These are phyloP conservation scores for Toxostoma redivivum DNA, from an alignment of 2,113 vertebrate species.

Conservation along the genomic window DNA sequence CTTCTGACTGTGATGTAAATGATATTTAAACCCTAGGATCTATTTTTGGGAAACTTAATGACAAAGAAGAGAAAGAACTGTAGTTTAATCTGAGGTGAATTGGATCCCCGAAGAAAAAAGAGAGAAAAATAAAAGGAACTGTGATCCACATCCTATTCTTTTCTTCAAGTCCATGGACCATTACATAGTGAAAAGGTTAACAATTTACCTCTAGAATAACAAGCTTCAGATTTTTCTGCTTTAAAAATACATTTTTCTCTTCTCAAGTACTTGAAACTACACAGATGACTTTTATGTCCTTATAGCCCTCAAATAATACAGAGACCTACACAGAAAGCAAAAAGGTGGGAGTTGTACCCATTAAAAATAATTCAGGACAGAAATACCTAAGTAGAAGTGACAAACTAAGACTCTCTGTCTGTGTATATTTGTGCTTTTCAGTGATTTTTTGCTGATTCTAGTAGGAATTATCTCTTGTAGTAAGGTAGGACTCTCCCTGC, in stretches of 20 bases:
- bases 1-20: conserved; percentile 60
- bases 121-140: neutral
- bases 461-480: neutral
- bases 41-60: conserved; percentile 54
- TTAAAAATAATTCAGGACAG: neutral
- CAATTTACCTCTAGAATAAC: conserved; percentile 13
- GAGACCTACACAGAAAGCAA: neutral
- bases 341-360: neutral
- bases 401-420: neutral
- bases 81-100: neutral
- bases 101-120: neutral
- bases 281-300: neutral
- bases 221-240: neutral
- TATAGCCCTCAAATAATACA: neutral
- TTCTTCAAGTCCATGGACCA: neutral
- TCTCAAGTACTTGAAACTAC: neutral
- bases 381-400: neutral
- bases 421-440: neutral
- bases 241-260: conserved; percentile 29
- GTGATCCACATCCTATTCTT: neutral
- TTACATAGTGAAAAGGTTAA: conserved; percentile 4
- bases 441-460: neutral
- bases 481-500: neutral
- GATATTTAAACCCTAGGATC: conserved; percentile 16
- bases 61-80: neutral